Conservation (phyloP, 2,888 invertebrate species). For the Leptodirus hochenwartii region DNA sequence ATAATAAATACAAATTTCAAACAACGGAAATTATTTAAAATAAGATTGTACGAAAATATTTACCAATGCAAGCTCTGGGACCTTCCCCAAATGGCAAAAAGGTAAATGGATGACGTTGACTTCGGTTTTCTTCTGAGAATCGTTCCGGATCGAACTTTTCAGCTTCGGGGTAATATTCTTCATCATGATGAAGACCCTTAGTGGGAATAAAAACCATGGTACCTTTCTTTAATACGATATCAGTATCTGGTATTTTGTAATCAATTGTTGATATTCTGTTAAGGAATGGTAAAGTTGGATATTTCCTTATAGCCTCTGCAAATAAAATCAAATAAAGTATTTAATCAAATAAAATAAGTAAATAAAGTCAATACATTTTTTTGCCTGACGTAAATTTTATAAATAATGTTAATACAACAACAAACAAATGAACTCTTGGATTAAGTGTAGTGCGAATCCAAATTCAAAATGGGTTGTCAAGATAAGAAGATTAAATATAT, state of each 20-base stretch:
- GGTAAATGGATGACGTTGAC: conserved; percentile 9
- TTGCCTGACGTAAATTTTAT: too few species aligned
- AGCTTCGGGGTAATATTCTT: conserved; percentile 23
- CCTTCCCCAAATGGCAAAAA: conserved; percentile 16
- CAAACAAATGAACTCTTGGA: too few species aligned
- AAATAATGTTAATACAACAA: too few species aligned
- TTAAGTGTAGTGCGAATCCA: too few species aligned
- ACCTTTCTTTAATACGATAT: conserved; percentile 21
- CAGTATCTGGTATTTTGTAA: conserved; percentile 18
- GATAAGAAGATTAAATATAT: too few species aligned
- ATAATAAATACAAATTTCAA: not conserved
- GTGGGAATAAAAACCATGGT: conserved; percentile 22
- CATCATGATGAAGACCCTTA: conserved; percentile 22
- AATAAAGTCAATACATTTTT: too few species aligned
- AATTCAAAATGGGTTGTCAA: too few species aligned
- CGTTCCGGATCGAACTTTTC: conserved; percentile 24
- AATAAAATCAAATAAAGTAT: conserved; percentile 9
- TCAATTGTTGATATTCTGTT: conserved; percentile 17
- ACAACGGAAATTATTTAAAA: not conserved
- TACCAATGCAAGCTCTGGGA: conserved; percentile 15
- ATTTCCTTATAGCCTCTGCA: conserved; percentile 27
- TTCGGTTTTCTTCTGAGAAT: conserved; percentile 18
- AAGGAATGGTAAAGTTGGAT: conserved; percentile 23
- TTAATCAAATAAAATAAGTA: too few species aligned
- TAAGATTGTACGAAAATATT: too few species aligned